Conservation (phyloP, 2,888 invertebrate species). For the Phengaris arion region DNA sequence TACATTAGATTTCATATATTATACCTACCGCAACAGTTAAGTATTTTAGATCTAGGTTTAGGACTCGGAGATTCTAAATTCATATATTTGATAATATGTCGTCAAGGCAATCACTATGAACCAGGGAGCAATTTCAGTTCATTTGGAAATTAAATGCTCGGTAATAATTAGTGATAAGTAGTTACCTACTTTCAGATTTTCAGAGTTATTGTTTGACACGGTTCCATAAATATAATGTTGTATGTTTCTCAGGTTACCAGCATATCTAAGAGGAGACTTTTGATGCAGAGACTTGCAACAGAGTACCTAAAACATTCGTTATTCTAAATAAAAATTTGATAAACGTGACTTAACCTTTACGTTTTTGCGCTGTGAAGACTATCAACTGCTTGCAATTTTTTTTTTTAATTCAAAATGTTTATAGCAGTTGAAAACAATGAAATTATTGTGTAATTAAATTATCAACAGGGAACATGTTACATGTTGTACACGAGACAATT, state of each 20-base stretch:
- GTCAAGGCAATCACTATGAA: not conserved
- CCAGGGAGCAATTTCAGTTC: not conserved
- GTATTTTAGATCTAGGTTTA: slow-evolving; percentile 18
- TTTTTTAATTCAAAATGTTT: not conserved
- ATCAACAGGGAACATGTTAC: slow-evolving; percentile 40
- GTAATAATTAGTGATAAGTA: not conserved
- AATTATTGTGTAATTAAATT: slow-evolving; percentile 69
- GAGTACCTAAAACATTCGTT: no score
- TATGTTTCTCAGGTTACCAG: no score
- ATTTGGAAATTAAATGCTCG: not conserved
- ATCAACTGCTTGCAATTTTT: not conserved
- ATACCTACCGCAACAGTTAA: not conserved
- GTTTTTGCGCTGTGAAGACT: not conserved
- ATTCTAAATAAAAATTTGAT: not conserved
- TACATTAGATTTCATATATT: slow-evolving; percentile 27
- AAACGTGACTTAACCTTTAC: not conserved
- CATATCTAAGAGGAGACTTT: no score
- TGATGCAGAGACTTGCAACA: not conserved
- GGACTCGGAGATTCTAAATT: slow-evolving; percentile 13
- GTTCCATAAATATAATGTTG: not conserved
- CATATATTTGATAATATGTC: not conserved
- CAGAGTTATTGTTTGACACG: not conserved
- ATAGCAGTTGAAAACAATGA: slow-evolving; percentile 46
- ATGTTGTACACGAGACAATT: slow-evolving; percentile 61
- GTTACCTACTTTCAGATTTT: not conserved